Evolutionary conservation across 2,888 invertebrate genomes (phyloP).

Genomic region (Pseudanteris insignis): DNA sequence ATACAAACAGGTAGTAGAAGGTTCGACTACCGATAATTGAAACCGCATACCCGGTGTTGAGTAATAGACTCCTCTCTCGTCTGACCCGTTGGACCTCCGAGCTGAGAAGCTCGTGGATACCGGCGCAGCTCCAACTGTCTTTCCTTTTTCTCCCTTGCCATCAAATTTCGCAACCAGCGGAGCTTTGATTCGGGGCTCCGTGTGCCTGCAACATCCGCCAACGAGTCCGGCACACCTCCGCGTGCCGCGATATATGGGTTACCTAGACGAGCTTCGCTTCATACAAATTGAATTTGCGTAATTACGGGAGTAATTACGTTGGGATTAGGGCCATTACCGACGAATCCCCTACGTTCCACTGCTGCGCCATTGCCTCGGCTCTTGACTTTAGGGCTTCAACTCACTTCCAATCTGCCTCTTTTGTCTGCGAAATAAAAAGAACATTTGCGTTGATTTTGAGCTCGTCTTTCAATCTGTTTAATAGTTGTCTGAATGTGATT

Average conservation of each 20-base stretch:
- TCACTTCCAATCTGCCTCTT: conserved; percentile 22
- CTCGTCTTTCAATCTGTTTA: conserved; percentile 19
- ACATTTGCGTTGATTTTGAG: conserved; percentile 28
- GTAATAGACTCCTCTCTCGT: conserved; percentile 35
- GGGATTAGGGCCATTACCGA: conserved; percentile 61
- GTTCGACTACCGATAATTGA: conserved; percentile 39
- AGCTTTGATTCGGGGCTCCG: conserved; percentile 51
- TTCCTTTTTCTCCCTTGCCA: conserved; percentile 52
- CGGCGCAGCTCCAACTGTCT: too few relatives aligned
- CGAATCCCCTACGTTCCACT: conserved; percentile 41
- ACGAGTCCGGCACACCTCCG: conserved; percentile 41
- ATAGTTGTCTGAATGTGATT: too few relatives aligned
- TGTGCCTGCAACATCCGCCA: conserved; percentile 39
- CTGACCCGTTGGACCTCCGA: conserved; percentile 8
- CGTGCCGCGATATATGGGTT: conserved; percentile 52
- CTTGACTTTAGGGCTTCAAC: conserved; percentile 30
- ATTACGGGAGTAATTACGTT: conserved; percentile 62
- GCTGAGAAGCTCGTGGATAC: too few relatives aligned
- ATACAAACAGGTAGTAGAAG: conserved; percentile 36
- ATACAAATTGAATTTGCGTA: conserved; percentile 64
- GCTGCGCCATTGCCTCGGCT: conserved; percentile 27
- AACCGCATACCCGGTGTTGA: conserved; percentile 38
- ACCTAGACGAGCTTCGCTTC: conserved; percentile 54
- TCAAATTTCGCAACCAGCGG: conserved; percentile 52
- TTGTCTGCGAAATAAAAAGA: conserved; percentile 30